phyloP scores from a whole-genome alignment of 2,888 invertebrate species.

The Limnephilus marmoratus region DNA sequence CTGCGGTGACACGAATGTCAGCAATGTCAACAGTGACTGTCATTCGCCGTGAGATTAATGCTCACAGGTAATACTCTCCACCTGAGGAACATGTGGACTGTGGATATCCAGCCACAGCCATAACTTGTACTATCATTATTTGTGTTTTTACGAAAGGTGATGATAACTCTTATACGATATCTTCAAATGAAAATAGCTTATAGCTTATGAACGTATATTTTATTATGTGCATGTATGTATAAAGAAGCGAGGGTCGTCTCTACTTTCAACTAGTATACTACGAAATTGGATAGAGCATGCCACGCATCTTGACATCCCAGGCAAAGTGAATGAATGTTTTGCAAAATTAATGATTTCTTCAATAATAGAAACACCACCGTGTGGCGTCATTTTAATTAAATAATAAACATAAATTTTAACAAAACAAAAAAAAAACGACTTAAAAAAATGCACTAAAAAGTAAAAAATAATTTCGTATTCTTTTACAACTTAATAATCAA shows the following conservation, averaged over 20 bases:
- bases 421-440: too few species aligned
- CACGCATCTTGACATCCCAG: background rate
- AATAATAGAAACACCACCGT: too few species aligned
- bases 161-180: background rate
- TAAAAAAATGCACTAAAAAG: too few species aligned
- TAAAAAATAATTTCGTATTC: too few species aligned
- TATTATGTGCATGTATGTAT: background rate
- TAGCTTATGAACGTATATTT: background rate
- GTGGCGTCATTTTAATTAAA: too few species aligned
- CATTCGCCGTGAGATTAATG: slow-evolving; percentile 20
- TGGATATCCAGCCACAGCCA: background rate
- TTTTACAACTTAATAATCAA: too few species aligned
- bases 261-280: background rate
- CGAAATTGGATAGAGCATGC: background rate
- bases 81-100: background rate
- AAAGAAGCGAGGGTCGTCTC: background rate
- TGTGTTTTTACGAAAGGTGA: background rate
- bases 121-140: slow-evolving; percentile 2
- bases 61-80: background rate
- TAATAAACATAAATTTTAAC: too few species aligned
- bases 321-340: background rate
- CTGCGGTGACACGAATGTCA: slow-evolving; percentile 24
- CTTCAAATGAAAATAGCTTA: background rate
- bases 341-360: too few species aligned
- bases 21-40: slow-evolving; percentile 35